phyloP scores from a whole-genome alignment of 2,113 vertebrate genomes.

The Sphaerodactylus townsendi region DNA sequence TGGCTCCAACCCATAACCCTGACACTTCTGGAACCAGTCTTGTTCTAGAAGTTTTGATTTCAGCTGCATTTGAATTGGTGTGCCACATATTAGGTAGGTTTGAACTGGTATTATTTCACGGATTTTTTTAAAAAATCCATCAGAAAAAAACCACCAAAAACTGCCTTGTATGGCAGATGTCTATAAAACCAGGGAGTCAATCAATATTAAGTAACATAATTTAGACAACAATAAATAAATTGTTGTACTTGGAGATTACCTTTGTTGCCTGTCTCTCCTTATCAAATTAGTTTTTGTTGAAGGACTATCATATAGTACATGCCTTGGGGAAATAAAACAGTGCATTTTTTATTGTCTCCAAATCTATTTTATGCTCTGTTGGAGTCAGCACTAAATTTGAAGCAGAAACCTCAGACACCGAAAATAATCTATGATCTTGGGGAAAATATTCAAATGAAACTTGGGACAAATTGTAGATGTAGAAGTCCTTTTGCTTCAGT shows the following conservation, averaged over 20 bases:
- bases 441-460: conserved; percentile 34
- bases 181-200: conserved; percentile 45
- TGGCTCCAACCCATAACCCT: too few species aligned
- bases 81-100: not conserved
- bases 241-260: conserved; percentile 59
- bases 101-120: not conserved
- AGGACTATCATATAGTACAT: conserved; percentile 52
- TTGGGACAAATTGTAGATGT: not conserved
- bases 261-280: conserved; percentile 56
- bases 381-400: conserved; percentile 63
- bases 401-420: conserved; percentile 52
- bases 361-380: conserved; percentile 67
- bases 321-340: conserved; percentile 69
- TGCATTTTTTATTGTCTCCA: conserved; percentile 68
- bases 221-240: conserved; percentile 34
- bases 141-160: not conserved
- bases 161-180: not conserved
- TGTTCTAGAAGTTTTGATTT: not conserved
- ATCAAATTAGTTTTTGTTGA: conserved; percentile 68
- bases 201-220: conserved; percentile 60
- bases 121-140: not conserved
- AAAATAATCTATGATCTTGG: conserved; percentile 40
- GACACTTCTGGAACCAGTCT: too few species aligned
- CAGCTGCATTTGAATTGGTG: not conserved
- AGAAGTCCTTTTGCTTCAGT: conserved; percentile 26